Conservation (phyloP, 2,797 vertebrate species). For the Amblyopsis hoosieri region DNA sequence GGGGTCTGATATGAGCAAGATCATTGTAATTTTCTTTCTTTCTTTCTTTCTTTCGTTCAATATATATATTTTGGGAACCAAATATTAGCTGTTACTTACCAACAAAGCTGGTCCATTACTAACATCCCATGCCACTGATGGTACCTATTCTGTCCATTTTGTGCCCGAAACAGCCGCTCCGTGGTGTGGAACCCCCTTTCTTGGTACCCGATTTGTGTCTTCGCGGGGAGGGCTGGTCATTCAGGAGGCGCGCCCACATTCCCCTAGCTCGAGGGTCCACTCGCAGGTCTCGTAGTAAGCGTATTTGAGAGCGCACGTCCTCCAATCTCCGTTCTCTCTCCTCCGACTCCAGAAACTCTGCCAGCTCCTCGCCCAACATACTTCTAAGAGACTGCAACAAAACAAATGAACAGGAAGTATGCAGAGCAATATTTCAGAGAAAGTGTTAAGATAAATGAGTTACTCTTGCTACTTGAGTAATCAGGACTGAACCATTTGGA, state of each 20-base stretch:
- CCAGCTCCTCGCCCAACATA: conserved; percentile 82
- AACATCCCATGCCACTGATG: conserved; percentile 95
- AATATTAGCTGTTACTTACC: too few species aligned
- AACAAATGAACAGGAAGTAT: conserved; percentile 19
- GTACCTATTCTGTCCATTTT: conserved; percentile 97
- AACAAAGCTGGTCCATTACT: conserved; percentile 70
- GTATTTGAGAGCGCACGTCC: conserved; percentile 77
- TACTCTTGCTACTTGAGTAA: neutral
- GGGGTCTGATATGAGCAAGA: too few species aligned
- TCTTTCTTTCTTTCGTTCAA: neutral
- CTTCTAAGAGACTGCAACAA: conserved; percentile 76
- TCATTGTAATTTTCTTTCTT: neutral
- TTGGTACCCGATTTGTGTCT: conserved; percentile 84
- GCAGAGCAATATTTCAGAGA: neutral
- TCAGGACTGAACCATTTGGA: too few species aligned
- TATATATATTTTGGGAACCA: too few species aligned
- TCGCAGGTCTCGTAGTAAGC: conserved; percentile 82
- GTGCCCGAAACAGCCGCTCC: conserved; percentile 93
- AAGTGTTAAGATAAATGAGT: neutral
- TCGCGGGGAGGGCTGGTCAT: conserved; percentile 78
- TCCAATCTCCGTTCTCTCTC: conserved; percentile 76
- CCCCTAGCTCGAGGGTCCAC: conserved; percentile 82
- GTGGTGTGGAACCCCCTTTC: conserved; percentile 80
- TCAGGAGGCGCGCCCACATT: conserved; percentile 85
- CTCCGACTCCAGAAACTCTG: conserved; percentile 79